Percentiles rank a stretch among this genome's conserved stretches.
phyloP scores from a whole-genome alignment of 1,140 invertebrate species.

The Hylaeus volcanicus region DNA sequence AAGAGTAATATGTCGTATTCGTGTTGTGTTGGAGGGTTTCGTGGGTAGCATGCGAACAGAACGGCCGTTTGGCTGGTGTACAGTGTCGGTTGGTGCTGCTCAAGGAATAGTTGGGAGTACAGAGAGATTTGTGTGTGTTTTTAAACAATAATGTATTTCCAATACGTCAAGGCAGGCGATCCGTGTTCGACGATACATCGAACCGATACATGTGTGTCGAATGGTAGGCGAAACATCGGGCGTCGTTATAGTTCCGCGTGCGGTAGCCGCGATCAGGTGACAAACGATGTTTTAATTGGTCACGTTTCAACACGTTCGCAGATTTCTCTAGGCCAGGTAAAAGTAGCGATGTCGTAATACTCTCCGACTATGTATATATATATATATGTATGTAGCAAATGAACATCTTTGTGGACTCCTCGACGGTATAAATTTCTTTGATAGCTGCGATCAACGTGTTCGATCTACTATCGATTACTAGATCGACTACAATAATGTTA shows the following conservation, averaged over 20 bases:
- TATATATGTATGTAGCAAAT: no score
- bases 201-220: conserved; percentile 50
- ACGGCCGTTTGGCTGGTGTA: background rate
- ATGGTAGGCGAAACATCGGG: conserved; percentile 21
- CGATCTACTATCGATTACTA: conserved; percentile 24
- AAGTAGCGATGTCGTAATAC: background rate
- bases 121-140: conserved; percentile 60
- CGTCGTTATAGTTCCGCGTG: conserved; percentile 2
- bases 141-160: conserved; percentile 62
- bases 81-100: background rate
- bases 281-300: background rate
- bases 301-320: background rate
- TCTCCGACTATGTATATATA: background rate
- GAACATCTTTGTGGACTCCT: background rate
- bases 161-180: conserved; percentile 47
- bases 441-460: conserved; percentile 27
- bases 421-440: conserved; percentile 12
- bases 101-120: conserved; percentile 52
- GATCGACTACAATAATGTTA: conserved; percentile 47
- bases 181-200: conserved; percentile 44
- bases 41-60: background rate
- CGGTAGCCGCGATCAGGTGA: background rate
- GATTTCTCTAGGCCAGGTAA: background rate
- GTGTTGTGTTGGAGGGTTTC: background rate
- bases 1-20: background rate